Base-by-base conservation (phyloP, 2,113 vertebrate species). In the Ia io region DNA sequence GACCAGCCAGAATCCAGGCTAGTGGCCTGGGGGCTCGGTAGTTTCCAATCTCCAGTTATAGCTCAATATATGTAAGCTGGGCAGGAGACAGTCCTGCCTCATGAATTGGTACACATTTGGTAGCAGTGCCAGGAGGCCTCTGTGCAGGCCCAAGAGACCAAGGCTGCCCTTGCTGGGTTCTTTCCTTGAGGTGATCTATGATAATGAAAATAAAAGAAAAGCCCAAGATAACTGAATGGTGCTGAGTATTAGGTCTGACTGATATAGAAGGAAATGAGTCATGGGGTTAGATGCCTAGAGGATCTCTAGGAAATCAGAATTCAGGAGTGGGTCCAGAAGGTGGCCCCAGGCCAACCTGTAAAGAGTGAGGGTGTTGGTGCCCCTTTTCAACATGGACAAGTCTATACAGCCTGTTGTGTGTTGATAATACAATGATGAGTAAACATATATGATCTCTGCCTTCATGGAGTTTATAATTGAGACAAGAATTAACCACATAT, bases 161-260 rank as follows among this genome's bases (percentile, higher is more conserved):
- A 95, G 37, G 30, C 28, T 47, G 53, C 32, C 78, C 5, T 78
- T 78, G 6, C 20, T 23, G 2, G 18, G 6, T 61, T 90, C 30
- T 90, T 85, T 82, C 37, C 25, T 82, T 61, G 35, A 82, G 37
- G 17, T 78, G 44, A 86, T 40, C 28, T 77, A n/a, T 30, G 14
- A 59, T 89, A 61, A 59, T 35, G 88, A 90, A 90, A 73, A 84
- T 93, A 67, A 91, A 69, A 84, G n/a, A 67, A 76, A 74, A 80
- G 42, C 25, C 49, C 42, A 78, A 82, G 35, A 65, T 69, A n/a
- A 44, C 28, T 94, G 49, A 59, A 28, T 78, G n/a, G 4, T 91
- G 9, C 28, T 78, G 49, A 56, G 73, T 61, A 53, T 76, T 65
- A 51, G 9, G 22, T 79, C 69, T 77, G 35, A 49, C 10, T 91